Evolutionary conservation across 2,888 invertebrate species (phyloP), one percentile per base, ranked within the genome.

Genomic region (Hyalella azteca): DNA sequence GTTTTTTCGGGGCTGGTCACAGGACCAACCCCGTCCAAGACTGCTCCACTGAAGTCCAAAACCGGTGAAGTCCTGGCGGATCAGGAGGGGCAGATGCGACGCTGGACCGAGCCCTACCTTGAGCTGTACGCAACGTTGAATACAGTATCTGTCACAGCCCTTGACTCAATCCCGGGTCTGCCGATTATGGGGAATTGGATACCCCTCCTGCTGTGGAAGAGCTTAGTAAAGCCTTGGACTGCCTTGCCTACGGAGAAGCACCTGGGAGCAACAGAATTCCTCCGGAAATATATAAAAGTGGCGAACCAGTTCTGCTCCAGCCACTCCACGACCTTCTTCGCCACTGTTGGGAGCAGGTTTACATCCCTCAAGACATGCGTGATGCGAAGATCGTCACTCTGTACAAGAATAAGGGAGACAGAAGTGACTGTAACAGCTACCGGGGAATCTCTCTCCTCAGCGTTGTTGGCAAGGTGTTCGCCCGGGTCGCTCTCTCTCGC

Each of bases 341-440:
- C 2, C 77, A 48, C 29, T 66, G 77, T 49, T 80, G 80, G 77
- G 32, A 60, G 50, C 77, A 80, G 15, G 77, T 77, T 22, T 40
- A 1, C 19, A 45, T 60, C 22, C 80, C 77, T 13, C 77, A 48
- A 41, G 39, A 36, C 40, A 66, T 80, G 77, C 32, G 36, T 7
- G 73, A 80, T 32, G 66, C 73, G 9, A n/a, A 49, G 36, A 78
- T 80, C 36, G 26, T 54, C 36, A 81, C 81, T 40, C 78, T 81
- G 1, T 81, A 78, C 73, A 81, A 78, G 32, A 81, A 81, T 54
- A 76, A 79, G 32, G 76, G 79, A 9, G 77, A 77, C 9, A 15
- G 36, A 22, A 60, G 66, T 19, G 59, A 36, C 66, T 80, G 54
- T 59, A 60, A 77, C 77, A 80, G 66, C 60, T 80, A 77, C 60